Evolutionary conservation across 2,113 vertebrate species (phyloP), one percentile per base, ranked within the genome.

Genomic region (Progne subis): DNA sequence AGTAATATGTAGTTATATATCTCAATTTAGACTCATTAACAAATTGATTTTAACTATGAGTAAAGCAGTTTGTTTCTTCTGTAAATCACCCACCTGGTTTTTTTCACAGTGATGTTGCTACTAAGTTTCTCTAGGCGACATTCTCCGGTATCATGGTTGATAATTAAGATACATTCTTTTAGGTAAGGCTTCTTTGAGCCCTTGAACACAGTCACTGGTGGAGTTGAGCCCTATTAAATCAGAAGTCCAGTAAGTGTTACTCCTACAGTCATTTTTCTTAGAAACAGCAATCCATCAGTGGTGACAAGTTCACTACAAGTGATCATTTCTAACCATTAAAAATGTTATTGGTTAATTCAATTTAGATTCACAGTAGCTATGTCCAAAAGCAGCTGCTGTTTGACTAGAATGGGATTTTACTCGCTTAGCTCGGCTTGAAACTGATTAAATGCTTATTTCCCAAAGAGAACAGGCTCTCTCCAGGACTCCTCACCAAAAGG

Each of bases 91-190:
- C 95, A 99, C 99, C 99, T 99, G 93, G 99, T 99, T 97, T 99
- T 99, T 96, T 99, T 99, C 92, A 99, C 99, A 80, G 98, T 99
- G 95, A 99, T 99, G 90, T 99, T 99, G 97, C 99, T 99, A 98
- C 98, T 99, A 86, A 99, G 99, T 96, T 99, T 99, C 96, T 99
- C 99, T 95, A 99, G 98, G 80, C 99, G 98, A 96, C 99, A 99
- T 97, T 99, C 99, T 95, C 99, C 99, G 41, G 99, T 99, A 96
- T 99, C 99, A 81, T 99, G 99, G 97, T 99, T 99, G 94, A 99
- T 98, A 78, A 99, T 99, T 90, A 99, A 98, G 97, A 99, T 98
- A 97, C 99, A 99, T 97, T 99, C 99, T 95, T 99, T 99, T 97
- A 99, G 98, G 91, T 99, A 99, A 69, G 99, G 99, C 88, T 99